phyloP scores from a whole-genome alignment of 2,888 invertebrate genomes.

The Shargacucullia verbasci region DNA sequence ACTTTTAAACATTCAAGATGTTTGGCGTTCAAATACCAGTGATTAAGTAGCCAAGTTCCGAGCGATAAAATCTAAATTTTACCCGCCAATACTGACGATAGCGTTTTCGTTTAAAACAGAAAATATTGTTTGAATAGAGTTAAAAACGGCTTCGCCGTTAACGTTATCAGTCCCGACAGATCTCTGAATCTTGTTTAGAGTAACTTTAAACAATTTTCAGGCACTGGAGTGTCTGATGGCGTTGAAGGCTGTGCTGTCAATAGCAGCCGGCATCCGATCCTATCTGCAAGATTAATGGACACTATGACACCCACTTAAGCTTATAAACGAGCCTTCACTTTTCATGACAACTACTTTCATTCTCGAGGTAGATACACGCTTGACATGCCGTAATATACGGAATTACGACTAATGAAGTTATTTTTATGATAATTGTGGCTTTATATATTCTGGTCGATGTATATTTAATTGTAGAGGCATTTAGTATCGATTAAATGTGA shows the following conservation, averaged over 20 bases:
- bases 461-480: too few relatives aligned
- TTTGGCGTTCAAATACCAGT: conserved; percentile 19
- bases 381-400: conserved; percentile 3
- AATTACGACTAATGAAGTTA: conserved; percentile 3
- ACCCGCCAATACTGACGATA: conserved; percentile 3
- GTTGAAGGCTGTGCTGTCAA: conserved; percentile 19
- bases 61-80: conserved; percentile 17
- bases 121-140: conserved; percentile 4
- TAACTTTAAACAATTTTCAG: conserved; percentile 35
- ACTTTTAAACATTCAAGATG: conserved; percentile 8
- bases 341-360: conserved; percentile 10
- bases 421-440: conserved; percentile 1
- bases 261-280: conserved; percentile 18
- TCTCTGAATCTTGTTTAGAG: conserved; percentile 10
- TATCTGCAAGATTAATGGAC: conserved; percentile 48
- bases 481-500: too few relatives aligned
- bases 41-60: conserved; percentile 21
- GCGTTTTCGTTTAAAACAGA: background rate
- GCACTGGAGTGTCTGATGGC: conserved; percentile 10
- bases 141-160: background rate
- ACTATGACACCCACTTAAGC: conserved; percentile 18
- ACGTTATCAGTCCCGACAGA: conserved; percentile 10
- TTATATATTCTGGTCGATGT: too few relatives aligned
- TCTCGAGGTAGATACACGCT: background rate
- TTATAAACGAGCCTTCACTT: conserved; percentile 20